Evolutionary conservation across 2,113 vertebrate genomes (phyloP).

Genomic region (Hystrix brachyura): DNA sequence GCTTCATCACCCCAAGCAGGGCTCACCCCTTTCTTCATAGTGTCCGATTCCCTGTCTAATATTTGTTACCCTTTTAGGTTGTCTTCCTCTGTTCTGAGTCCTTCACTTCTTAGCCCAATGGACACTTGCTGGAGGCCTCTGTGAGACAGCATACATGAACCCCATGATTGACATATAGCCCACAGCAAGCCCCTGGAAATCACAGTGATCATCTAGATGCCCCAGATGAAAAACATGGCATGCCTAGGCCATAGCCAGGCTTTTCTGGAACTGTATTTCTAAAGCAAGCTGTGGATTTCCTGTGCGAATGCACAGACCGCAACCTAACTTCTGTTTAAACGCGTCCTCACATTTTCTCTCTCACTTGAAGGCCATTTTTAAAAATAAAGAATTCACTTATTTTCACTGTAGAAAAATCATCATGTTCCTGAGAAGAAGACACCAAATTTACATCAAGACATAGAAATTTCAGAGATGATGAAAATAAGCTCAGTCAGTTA

Average conservation of each 20-base stretch:
- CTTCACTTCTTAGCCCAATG: neutral
- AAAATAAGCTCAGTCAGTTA: neutral
- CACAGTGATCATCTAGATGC: accelerated
- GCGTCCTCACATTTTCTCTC: neutral
- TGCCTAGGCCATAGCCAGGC: accelerated
- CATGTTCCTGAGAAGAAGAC: neutral
- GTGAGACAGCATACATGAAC: neutral
- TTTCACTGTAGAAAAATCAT: neutral
- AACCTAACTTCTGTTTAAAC: neutral
- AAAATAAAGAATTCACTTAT: neutral
- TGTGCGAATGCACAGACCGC: neutral
- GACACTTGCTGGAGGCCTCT: neutral
- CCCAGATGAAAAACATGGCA: neutral
- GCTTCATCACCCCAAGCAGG: too few species aligned
- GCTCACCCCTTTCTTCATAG: neutral
- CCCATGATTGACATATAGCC: neutral
- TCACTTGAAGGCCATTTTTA: conserved; percentile 13
- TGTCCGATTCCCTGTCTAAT: neutral
- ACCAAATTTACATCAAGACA: neutral
- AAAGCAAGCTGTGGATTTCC: neutral
- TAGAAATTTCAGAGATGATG: neutral
- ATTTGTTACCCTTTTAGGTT: neutral
- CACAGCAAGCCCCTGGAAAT: neutral
- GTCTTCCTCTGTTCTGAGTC: neutral
- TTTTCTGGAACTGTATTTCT: neutral